Percentiles rank a stretch among this genome's conserved stretches.
These are phyloP conservation scores for Erethizon dorsatum DNA, from an alignment of 2,797 vertebrate genomes.

Conservation along the genomic window DNA sequence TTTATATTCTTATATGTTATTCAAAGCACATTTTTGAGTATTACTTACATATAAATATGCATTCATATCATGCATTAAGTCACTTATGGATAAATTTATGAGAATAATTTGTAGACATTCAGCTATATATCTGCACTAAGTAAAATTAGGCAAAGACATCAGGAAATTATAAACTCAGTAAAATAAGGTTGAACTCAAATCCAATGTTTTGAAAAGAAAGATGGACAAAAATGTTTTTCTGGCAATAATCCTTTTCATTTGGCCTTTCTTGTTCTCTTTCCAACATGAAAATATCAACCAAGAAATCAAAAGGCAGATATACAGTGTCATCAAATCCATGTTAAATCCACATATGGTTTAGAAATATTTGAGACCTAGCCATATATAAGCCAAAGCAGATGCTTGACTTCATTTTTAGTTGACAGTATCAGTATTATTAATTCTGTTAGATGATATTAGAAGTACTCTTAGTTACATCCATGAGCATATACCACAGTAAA, in stretches of 20 bases:
- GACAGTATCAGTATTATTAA: constrained; percentile 66
- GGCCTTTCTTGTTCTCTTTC: constrained; percentile 75
- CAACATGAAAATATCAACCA: constrained; percentile 68
- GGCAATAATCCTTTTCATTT: constrained; percentile 80
- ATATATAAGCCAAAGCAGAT: constrained; percentile 82
- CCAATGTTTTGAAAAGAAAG: constrained; percentile 70
- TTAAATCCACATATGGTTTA: constrained; percentile 82
- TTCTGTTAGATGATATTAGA: constrained; percentile 47
- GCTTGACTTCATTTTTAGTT: constrained; percentile 40
- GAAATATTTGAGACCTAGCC: constrained; percentile 77
- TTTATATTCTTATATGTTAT: not conserved
- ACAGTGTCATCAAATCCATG: constrained; percentile 66
- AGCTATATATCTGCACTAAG: constrained; percentile 41
- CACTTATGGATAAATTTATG: constrained; percentile 37
- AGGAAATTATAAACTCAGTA: constrained; percentile 76
- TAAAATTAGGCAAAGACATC: constrained; percentile 71
- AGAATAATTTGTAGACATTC: constrained; percentile 43
- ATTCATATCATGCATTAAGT: not conserved
- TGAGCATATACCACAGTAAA: not conserved
- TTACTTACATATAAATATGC: constrained; percentile 16
- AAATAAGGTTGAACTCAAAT: constrained; percentile 68
- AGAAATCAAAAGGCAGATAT: constrained; percentile 77
- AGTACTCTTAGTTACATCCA: constrained; percentile 2
- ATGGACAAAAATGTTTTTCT: constrained; percentile 71
- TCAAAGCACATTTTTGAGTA: not conserved